phyloP scores from a whole-genome alignment of 2,888 invertebrate species.

The Cryptosula pallasiana region DNA sequence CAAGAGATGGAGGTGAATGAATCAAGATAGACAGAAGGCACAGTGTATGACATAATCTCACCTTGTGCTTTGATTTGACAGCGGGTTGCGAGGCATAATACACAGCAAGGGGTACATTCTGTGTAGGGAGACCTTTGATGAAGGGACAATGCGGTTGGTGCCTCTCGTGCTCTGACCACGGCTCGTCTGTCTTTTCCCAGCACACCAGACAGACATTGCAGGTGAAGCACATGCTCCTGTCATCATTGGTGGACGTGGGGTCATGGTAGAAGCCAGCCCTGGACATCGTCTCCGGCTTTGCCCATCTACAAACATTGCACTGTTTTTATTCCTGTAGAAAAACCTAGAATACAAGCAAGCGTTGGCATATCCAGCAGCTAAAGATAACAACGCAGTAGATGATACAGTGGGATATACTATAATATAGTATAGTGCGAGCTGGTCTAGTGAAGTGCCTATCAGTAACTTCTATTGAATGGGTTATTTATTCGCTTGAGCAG shows the following conservation, averaged over 20 bases:
- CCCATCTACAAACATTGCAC: conserved; percentile 76
- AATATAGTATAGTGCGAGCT: too few species aligned
- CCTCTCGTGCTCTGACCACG: conserved; percentile 93
- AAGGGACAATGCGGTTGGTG: conserved; percentile 90
- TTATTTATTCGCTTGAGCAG: too few species aligned
- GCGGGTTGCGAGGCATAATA: conserved; percentile 28
- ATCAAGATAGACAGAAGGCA: too few species aligned
- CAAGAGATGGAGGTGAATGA: too few species aligned
- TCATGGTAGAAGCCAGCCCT: conserved; percentile 95
- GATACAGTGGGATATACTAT: too few species aligned
- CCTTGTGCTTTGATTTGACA: conserved; percentile 8
- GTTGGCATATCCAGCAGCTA: too few species aligned
- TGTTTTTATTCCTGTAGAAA: too few species aligned
- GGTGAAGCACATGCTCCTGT: conserved; percentile 92
- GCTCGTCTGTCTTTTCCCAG: conserved; percentile 95
- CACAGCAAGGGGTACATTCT: conserved; percentile 79
- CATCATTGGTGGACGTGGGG: conserved; percentile 78
- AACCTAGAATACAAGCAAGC: too few species aligned
- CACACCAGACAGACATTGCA: conserved; percentile 90
- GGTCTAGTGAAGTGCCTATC: too few species aligned
- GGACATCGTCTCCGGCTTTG: conserved; percentile 89
- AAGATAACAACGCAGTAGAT: too few species aligned
- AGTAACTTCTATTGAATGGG: too few species aligned
- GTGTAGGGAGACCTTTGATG: conserved; percentile 88
- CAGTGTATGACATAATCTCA: too few species aligned